Base-by-base conservation (phyloP, 2,888 invertebrate genomes). In the Rotaria sp. region DNA sequence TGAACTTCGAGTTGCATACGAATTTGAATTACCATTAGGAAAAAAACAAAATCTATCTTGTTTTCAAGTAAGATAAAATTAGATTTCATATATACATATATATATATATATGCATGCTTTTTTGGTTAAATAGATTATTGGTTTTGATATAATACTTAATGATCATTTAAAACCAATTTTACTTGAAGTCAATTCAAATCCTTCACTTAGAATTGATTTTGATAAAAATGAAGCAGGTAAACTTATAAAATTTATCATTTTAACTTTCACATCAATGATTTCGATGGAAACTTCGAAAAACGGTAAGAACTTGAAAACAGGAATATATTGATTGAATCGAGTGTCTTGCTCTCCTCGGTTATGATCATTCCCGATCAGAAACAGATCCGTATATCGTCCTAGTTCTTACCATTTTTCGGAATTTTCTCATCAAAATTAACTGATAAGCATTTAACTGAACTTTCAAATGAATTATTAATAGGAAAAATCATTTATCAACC, bases 181-280 rank as follows among this genome's bases (percentile, higher is more conserved):
- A 52, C 89, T 92, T 57, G 92, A 92, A 88, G 91, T 92, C 30
- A 92, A 92, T 88, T 90, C 92, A n/a, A 92, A 91, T 87, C 92
- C 92, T 2, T 92, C 92, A 35, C 88, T 92, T n/a, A 89, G 91
- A 38, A 90, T 92, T 21, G 92, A 91, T 87, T 90, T 90, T 85
- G 91, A 91, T 88, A 89, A 89, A n/a, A 80, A 41, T 45, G 80
- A 80, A 80, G 11, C 11, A 45, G 80, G 80, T 80, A 67, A 30
- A 30, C 15, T 59, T 11, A n/a, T 4, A 30, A 26, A 59, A n/a
- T 30, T 45, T 45, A 45, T 45, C 3, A 1, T 13, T 45, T 45
- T 45, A 45, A 13, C 45, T 45, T 45, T 45, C 8, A 13, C 10
- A 45, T 45, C 45, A 45, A 11, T 8, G 45, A 45, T 8, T 45